phyloP scores from a whole-genome alignment of 1,140 invertebrate species.

The Luehdorfia chinensis region DNA sequence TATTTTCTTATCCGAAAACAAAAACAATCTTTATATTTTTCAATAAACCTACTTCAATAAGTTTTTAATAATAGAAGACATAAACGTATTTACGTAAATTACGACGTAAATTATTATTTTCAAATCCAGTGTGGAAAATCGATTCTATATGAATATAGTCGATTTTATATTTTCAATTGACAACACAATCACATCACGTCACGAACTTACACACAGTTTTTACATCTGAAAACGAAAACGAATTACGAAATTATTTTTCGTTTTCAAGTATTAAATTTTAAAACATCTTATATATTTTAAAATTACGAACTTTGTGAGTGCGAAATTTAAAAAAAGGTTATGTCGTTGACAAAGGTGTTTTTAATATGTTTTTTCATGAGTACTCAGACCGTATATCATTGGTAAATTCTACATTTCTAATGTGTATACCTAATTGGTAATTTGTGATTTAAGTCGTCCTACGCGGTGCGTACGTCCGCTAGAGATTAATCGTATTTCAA shows the following conservation, averaged over 20 bases:
- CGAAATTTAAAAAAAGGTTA: background rate
- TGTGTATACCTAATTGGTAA: constrained; percentile 12
- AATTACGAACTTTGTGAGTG: constrained; percentile 8
- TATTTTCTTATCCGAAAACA: too few species aligned
- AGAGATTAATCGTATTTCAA: constrained; percentile 7
- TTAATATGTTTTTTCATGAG: constrained; percentile 9
- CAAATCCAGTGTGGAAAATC: too few species aligned
- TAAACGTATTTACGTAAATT: too few species aligned
- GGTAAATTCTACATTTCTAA: constrained; percentile 10
- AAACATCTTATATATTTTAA: constrained; percentile 2
- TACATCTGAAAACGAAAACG: too few species aligned
- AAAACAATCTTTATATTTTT: too few species aligned
- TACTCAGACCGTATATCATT: constrained; percentile 9
- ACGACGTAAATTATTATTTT: too few species aligned
- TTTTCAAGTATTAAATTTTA: constrained; percentile 8
- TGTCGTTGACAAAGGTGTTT: constrained; percentile 3
- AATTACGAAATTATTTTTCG: constrained; percentile 10
- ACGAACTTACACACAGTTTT: constrained; percentile 8
- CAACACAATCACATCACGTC: constrained; percentile 15
- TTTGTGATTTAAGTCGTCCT: constrained; percentile 3
- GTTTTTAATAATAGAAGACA: too few species aligned
- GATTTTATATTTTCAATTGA: background rate
- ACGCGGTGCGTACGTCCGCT: background rate
- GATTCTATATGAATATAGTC: too few species aligned
- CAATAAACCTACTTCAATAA: too few species aligned